Evolutionary conservation across 1,140 invertebrate species (phyloP).

Genomic region (Conopomorpha cramerella): DNA sequence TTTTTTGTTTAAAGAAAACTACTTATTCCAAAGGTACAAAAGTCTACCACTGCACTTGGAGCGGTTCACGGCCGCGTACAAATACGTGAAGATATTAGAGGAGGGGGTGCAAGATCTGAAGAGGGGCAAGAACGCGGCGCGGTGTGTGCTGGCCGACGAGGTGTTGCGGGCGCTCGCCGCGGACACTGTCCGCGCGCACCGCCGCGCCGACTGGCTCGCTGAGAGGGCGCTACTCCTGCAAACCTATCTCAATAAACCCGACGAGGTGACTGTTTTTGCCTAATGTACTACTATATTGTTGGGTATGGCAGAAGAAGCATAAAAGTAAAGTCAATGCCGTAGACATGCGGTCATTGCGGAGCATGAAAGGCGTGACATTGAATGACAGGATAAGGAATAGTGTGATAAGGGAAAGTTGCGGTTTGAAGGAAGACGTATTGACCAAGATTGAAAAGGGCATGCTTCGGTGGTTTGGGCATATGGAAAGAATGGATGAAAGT

Average conservation of each 20-base stretch:
- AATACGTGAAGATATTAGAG: conserved; percentile 30
- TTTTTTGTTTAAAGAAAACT: conserved; percentile 2
- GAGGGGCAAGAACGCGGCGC: conserved; percentile 10
- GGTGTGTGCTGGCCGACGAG: conserved; percentile 16
- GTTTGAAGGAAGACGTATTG: too few relatives aligned
- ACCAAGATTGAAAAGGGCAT: too few relatives aligned
- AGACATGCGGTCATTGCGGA: too few relatives aligned
- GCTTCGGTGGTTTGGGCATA: too few relatives aligned
- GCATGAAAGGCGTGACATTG: too few relatives aligned
- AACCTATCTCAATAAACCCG: conserved; percentile 14
- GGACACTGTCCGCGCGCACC: conserved; percentile 36
- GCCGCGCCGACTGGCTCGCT: conserved; percentile 33
- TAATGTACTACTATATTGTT: too few relatives aligned
- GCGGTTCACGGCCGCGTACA: conserved; percentile 25
- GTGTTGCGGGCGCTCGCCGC: conserved; percentile 22
- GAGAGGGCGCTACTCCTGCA: conserved; percentile 46
- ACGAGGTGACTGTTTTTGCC: conserved; percentile 21
- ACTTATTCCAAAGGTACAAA: conserved; percentile 20
- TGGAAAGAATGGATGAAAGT: too few relatives aligned
- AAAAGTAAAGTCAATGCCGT: too few relatives aligned
- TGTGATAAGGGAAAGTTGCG: too few relatives aligned
- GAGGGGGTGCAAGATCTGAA: conserved; percentile 29
- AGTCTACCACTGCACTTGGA: conserved; percentile 24
- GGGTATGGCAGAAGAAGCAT: too few relatives aligned
- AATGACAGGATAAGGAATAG: too few relatives aligned